These are phyloP conservation scores for Drosophila heteroneura DNA, from an alignment of 2,888 invertebrate species.

Conservation along the genomic window DNA sequence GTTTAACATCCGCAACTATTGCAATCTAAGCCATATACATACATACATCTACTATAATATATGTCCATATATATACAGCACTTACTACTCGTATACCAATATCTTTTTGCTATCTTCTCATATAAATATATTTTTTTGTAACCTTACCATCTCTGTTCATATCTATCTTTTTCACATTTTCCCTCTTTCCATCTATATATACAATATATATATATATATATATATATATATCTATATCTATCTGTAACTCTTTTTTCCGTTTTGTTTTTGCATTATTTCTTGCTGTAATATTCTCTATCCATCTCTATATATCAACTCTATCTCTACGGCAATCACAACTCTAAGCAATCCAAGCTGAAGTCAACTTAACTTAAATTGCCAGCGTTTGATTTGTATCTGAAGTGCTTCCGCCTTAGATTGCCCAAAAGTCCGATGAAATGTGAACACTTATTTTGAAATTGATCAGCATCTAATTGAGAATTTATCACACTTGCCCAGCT, in stretches of 20 bases:
- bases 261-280: neutral
- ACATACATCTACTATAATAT: neutral
- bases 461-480: conserved; percentile 9
- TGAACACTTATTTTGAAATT: neutral
- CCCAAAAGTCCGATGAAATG: neutral
- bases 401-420: neutral
- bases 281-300: no score
- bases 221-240: neutral
- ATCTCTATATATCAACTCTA: no score
- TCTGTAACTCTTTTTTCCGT: neutral
- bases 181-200: neutral
- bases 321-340: no score
- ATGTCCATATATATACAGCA: neutral
- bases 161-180: neutral
- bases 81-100: neutral
- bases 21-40: neutral
- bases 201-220: neutral
- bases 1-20: neutral
- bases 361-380: neutral
- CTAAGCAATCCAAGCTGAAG: no score
- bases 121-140: neutral
- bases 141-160: neutral
- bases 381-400: neutral
- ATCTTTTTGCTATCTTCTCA: neutral
- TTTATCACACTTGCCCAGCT: conserved; percentile 1